A percentile compares a stretch with the other conserved stretches of the same genome.
phyloP scores from a whole-genome alignment of 1,140 invertebrate genomes.

The Drosophila novamexicana region DNA sequence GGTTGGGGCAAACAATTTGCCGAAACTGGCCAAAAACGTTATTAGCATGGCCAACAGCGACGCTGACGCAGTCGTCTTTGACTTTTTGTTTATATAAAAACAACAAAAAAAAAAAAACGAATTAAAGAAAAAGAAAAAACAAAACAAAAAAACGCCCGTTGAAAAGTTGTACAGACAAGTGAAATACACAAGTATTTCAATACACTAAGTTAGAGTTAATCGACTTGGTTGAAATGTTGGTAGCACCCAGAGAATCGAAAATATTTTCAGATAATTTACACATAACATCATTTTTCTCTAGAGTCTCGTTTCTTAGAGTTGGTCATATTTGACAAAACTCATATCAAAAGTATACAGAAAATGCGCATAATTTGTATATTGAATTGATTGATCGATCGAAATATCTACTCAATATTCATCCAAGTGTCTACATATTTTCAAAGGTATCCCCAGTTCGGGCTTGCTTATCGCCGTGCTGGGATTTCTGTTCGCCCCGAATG shows the following conservation, averaged over 20 bases:
- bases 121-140: conserved; percentile 43
- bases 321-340: no score
- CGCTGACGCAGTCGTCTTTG: conserved; percentile 42
- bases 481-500: conserved; percentile 65
- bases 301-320: no score
- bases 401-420: not conserved
- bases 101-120: conserved; percentile 31
- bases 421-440: conserved; percentile 5
- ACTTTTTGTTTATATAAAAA: conserved; percentile 67
- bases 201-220: conserved; percentile 7
- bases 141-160: conserved; percentile 57
- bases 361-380: no score
- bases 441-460: conserved; percentile 64
- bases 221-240: not conserved
- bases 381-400: not conserved
- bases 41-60: conserved; percentile 68
- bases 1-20: conserved; percentile 70
- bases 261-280: no score
- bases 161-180: conserved; percentile 73
- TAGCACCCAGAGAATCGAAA: not conserved
- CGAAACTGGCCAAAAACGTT: conserved; percentile 59
- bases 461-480: conserved; percentile 44
- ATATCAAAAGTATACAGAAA: no score
- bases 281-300: no score
- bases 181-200: conserved; percentile 60